A percentile compares a stretch with the other conserved stretches of the same genome.
Evolutionary conservation across 2,797 vertebrate genomes (phyloP).

Genomic region (Myotis daubentonii): DNA sequence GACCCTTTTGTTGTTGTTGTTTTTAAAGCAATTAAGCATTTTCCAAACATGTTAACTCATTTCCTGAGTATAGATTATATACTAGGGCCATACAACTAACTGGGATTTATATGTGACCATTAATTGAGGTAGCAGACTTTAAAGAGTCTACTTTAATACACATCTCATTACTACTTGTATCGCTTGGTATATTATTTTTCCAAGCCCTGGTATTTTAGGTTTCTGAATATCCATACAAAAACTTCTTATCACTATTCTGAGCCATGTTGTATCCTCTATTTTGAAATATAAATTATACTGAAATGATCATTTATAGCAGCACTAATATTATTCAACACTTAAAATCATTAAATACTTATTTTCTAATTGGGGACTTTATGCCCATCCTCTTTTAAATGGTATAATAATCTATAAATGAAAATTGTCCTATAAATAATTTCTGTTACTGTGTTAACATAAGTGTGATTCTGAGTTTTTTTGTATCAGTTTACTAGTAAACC

Average conservation of each 20-base stretch:
- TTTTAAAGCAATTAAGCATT: not conserved
- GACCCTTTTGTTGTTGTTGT: not conserved
- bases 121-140: not conserved
- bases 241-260: not conserved
- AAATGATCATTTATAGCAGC: constrained; percentile 71
- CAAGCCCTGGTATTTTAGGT: not conserved
- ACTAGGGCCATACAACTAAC: not conserved
- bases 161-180: constrained; percentile 58
- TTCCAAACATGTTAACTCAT: constrained; percentile 6
- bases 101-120: not conserved
- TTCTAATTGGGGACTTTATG: constrained; percentile 78
- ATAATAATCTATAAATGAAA: constrained; percentile 81
- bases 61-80: not conserved
- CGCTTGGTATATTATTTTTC: constrained; percentile 32
- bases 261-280: constrained; percentile 34
- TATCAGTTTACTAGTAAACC: constrained; percentile 71
- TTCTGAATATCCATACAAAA: constrained; percentile 40
- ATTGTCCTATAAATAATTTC: constrained; percentile 78
- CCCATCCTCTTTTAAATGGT: constrained; percentile 75
- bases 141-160: not conserved
- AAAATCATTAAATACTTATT: constrained; percentile 78
- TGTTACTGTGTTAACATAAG: constrained; percentile 59
- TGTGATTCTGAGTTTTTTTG: constrained; percentile 78
- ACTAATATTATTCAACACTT: constrained; percentile 79
- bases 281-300: constrained; percentile 52